phyloP scores from a whole-genome alignment of 1,140 invertebrate species.

The Micrasema longulum region DNA sequence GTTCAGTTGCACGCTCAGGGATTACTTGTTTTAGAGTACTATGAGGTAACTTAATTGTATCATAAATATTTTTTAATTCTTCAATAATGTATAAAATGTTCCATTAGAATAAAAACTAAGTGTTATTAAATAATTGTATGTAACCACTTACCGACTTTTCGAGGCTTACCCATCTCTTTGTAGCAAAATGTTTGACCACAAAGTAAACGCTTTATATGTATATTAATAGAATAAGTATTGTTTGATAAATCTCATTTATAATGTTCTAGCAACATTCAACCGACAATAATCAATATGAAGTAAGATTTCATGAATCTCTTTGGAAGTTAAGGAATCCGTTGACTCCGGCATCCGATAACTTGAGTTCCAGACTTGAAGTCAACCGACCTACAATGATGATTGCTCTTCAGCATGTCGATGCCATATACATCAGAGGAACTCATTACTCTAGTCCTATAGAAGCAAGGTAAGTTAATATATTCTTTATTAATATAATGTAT shows the following conservation, averaged over 20 bases:
- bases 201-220: too few relatives aligned
- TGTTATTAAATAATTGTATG: too few relatives aligned
- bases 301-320: conserved; percentile 72
- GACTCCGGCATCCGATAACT: conserved; percentile 51
- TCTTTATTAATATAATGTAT: too few relatives aligned
- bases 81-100: too few relatives aligned
- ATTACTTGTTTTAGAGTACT: conserved; percentile 83
- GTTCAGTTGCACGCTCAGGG: conserved; percentile 87
- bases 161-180: too few relatives aligned
- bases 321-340: conserved; percentile 63
- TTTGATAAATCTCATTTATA: not conserved
- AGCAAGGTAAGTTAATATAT: conserved; percentile 68
- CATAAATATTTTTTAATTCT: too few relatives aligned
- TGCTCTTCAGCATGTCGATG: conserved; percentile 86
- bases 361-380: conserved; percentile 60
- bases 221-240: too few relatives aligned
- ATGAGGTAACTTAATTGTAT: conserved; percentile 70
- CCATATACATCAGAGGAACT: conserved; percentile 82
- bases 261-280: conserved; percentile 57
- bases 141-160: too few relatives aligned
- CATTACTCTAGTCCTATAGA: conserved; percentile 75
- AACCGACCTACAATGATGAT: conserved; percentile 86
- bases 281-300: conserved; percentile 60
- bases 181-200: too few relatives aligned
- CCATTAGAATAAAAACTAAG: too few relatives aligned